phyloP scores from a whole-genome alignment of 2,797 vertebrate genomes.

The Luscinia luscinia region DNA sequence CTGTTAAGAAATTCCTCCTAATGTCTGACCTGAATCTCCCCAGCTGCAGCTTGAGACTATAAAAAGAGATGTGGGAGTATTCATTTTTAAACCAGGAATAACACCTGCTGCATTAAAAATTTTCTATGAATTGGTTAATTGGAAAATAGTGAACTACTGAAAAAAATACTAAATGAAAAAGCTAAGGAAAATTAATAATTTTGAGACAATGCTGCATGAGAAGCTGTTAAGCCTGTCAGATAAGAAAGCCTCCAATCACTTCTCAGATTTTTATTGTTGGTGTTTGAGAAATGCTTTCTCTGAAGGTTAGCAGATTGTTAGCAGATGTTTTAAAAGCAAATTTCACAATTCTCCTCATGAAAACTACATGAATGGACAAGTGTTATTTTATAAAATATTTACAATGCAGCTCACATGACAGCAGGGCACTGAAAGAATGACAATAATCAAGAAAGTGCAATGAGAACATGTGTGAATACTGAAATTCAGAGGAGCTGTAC shows the following conservation, averaged over 20 bases:
- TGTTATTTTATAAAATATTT: constrained; percentile 38
- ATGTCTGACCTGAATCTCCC: background rate
- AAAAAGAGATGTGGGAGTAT: background rate
- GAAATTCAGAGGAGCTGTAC: background rate
- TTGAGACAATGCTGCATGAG: background rate
- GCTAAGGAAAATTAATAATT: background rate
- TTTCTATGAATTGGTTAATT: background rate
- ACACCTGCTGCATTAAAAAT: background rate
- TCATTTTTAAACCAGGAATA: background rate
- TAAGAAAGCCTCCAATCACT: background rate
- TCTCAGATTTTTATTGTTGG: background rate
- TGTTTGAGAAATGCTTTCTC: background rate
- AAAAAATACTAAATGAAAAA: background rate
- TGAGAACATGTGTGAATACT: background rate
- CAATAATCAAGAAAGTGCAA: background rate
- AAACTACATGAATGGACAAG: background rate
- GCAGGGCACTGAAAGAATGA: background rate
- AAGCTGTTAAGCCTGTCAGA: background rate
- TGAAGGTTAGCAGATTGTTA: background rate
- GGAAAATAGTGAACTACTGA: constrained; percentile 8
- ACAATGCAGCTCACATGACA: background rate
- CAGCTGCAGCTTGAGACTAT: background rate
- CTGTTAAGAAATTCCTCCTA: background rate
- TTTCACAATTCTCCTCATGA: background rate
- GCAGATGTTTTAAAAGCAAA: background rate